Evolutionary conservation across 1,140 invertebrate species (phyloP), one percentile per base, ranked within the genome.

Genomic region (Lutraria rhynchaena): DNA sequence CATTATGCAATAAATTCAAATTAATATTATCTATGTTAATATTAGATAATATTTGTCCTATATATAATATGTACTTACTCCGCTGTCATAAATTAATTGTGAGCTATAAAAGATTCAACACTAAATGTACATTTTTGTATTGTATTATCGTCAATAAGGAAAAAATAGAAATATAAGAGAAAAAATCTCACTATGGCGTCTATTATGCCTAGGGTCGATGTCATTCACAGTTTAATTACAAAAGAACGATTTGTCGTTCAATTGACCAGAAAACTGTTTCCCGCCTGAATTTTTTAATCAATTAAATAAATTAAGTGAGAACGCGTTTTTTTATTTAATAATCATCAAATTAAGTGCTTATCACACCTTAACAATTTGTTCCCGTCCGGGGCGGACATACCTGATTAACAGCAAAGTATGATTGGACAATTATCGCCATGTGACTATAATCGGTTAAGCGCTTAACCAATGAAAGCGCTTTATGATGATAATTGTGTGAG

Each of bases 351-450:
- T 46, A 44, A 24, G 24, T 46, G 44, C 31, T 67, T 67, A 67
- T 67, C 63, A 46, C 63, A 49, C 63, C 44, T 49, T 11, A 29
- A 49, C n/a, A 57, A 24, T 41, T 5, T 24, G 41, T 67, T 67
- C 63, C 41, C 17, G 37, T 41, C 24, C 22, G 44, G 63, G 63
- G 63, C 63, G 63, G 63, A 67, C 63, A 41, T 67, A 4, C 13
- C 44, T 67, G 63, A 67, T 67, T 67, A 67, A 13, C 24, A 27
- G 37, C 49, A 27, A 3, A 22, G 19, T 27, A 41, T 67, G 22
- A 67, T 67, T 67, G 63, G 63, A 27, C 17, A 67, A 51, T 67
- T 67, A 67, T 13, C 63, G 7, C 2, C 63, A 67, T 41, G 63
- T 67, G 63, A 67, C 24, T 37, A 41, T 67, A 67, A 67, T 67